Evolutionary conservation across 2,797 vertebrate species (phyloP), one percentile per base, ranked within the genome.

Genomic region (Sebastes matsubarae): DNA sequence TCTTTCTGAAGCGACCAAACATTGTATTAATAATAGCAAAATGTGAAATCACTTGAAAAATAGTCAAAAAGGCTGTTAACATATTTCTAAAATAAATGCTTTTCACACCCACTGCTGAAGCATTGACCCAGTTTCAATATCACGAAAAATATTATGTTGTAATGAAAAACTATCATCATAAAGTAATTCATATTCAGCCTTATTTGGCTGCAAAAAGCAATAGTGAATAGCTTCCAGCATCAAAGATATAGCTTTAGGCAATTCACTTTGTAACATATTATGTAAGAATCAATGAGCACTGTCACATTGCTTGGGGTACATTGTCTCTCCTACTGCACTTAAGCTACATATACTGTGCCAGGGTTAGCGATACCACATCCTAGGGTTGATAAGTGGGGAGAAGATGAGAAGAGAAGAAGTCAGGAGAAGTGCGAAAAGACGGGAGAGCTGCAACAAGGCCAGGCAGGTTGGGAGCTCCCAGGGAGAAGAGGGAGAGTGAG

Each of bases 241-340:
- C 68, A 87, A 73, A 88, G 38, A 58, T 69, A 46, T 29, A 46
- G 68, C 81, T 81, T 25, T 4, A 52, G 70, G 68, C 77, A 58
- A 60, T 58, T 20, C 14, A 14, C 77, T 84, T 72, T 81, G 58
- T 63, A 63, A 79, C 65, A 72, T 24, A 79, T 88, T 83, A 89
- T 87, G 74, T 86, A 86, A 89, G 75, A 77, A 83, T 87, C 79
- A 77, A 32, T 71, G 68, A 76, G 11, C 36, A 52, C 64, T 80
- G 68, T 83, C 60, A 67, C 65, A 60, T 74, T 79, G 69, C 77
- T 73, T 71, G 59, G 75, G 38, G 79, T 72, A 76, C 29, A 67
- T 63, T 70, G 71, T 84, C 57, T 74, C 74, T 79, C 65, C 25
- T 50, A 36, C 68, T 75, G 64, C 13, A 69, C 68, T 77, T 74